Base-by-base conservation (phyloP, 2,113 vertebrate genomes). In the Corythaeola cristata region DNA sequence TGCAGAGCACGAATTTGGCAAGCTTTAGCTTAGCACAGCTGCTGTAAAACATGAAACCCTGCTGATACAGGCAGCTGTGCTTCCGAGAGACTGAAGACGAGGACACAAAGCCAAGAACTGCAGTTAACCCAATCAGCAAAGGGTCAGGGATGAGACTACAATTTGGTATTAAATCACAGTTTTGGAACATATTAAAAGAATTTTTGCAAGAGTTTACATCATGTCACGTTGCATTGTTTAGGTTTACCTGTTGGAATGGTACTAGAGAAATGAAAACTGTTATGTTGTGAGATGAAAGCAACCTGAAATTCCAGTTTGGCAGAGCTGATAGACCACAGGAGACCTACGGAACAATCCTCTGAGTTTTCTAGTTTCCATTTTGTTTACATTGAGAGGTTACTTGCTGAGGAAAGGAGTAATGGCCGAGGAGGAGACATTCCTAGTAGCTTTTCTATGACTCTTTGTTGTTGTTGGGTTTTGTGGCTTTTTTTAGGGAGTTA, bases 251-350 rank as follows among this genome's bases (percentile, higher is more conserved):
- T 79, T 53, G 41, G 72, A 86, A 80, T 17, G 44, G 39, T 47
- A 44, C 30, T 32, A 72, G 45, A 0, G 0, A 92, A 95, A 78
- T 24, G 16, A 89, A 92, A 96, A 85, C 60, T 67, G 55, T 39
- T 69, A 60, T 63, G 92, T 77, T 92, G 80, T 67, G 73, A 94
- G 67, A 76, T 26, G 85, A 82, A 96, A 91, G 78, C 52, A 96
- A 95, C 91, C 69, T 89, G 96, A 92, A 96, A 96, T 95, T 96
- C 94, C 93, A 94, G 94, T 96, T 96, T 95, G 66, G 77, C 91
- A 88, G 35, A 95, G 39, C 35, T 62, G 60, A 58, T 80, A 85
- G 76, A 90, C 75, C 78, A 64, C 41, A 85, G 81, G 49, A 92
- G 71, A 88, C 85, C 82, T 82, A 84, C 87, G 56, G 30, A 19